Evolutionary conservation across 2,888 invertebrate species (phyloP).

Genomic region (Philonicus albiceps): DNA sequence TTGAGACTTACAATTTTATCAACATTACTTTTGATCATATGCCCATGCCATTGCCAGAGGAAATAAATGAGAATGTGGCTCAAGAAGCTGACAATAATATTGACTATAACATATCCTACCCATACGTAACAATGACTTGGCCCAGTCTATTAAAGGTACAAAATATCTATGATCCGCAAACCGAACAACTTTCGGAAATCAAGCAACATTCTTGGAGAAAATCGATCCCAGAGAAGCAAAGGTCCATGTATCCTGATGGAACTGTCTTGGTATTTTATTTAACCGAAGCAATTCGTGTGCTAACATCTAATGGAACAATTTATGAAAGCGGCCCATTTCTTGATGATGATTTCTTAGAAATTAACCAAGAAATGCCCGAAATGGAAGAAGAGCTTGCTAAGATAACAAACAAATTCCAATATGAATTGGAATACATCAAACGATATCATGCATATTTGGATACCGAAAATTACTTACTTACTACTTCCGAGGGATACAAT

Average conservation of each 20-base stretch:
- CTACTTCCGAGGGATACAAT: slow-evolving; percentile 22
- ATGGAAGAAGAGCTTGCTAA: neutral
- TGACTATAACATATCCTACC: neutral
- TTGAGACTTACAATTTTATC: neutral
- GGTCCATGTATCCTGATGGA: slow-evolving; percentile 40
- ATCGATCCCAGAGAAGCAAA: neutral
- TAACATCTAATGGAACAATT: slow-evolving; percentile 19
- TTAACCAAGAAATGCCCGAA: neutral
- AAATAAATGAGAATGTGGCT: neutral
- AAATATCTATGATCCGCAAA: neutral
- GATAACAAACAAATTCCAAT: neutral
- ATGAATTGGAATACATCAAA: slow-evolving; percentile 29
- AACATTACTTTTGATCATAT: neutral
- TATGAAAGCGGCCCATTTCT: slow-evolving; percentile 6
- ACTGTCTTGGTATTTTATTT: slow-evolving; percentile 14
- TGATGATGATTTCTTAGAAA: neutral
- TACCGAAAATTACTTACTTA: neutral
- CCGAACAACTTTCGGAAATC: neutral
- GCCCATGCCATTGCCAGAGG: neutral
- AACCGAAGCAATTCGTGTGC: neutral
- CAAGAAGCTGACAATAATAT: neutral
- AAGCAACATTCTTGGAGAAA: slow-evolving; percentile 15
- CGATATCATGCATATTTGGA: neutral
- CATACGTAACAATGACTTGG: slow-evolving; percentile 24
- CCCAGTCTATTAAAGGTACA: slow-evolving; percentile 37